Base-by-base conservation (phyloP, 2,888 invertebrate genomes). In the Myopa testacea region DNA sequence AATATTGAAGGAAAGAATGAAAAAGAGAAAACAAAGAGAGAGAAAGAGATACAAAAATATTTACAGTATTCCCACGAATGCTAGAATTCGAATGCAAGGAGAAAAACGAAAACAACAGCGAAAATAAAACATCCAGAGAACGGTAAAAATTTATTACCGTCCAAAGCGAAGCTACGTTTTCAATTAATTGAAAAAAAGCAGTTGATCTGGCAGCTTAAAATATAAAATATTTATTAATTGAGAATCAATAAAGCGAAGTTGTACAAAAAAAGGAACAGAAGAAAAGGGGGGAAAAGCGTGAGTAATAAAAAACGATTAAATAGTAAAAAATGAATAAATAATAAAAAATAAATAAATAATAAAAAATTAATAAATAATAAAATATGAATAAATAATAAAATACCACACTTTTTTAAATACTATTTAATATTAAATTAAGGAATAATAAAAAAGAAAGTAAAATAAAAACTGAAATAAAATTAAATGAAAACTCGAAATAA, bases 171-270 rank as follows among this genome's bases (percentile, higher is more conserved):
- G 4, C 12, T 50, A 52, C 14, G 50, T 38, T 67, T 67, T 38
- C 67, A 70, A 70, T 52, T 52, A 55, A 34, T 52, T 14, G 16
- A 70, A 55, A 70, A 26, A 70, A 12, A 45, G 45, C 4, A 45
- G 70, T 37, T 70, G 34, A 67, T 34, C 70, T 70, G 34, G 70
- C 52, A 70, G 70, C 70, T 70, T 70, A 70, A 70, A 70, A 45
- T 26, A 70, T 70, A 26, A 45, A 70, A 34, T 34, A 34, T 7
- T 50, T 50, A 70, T 70, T 68, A 70, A 70, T 70, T 70, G 70
- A 55, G 70, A 70, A 70, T 52, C 70, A 70, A 70, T 70, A 70
- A 70, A 70, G 70, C 50, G 34, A 26, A 26, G 2, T 26, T 26
- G 26, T 26, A 26, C 26, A 26, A 26, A 26, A 26, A 26, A 26